Evolutionary conservation across 2,888 invertebrate species (phyloP), one percentile per base, ranked within the genome.

Genomic region (Phyllotreta striolata): DNA sequence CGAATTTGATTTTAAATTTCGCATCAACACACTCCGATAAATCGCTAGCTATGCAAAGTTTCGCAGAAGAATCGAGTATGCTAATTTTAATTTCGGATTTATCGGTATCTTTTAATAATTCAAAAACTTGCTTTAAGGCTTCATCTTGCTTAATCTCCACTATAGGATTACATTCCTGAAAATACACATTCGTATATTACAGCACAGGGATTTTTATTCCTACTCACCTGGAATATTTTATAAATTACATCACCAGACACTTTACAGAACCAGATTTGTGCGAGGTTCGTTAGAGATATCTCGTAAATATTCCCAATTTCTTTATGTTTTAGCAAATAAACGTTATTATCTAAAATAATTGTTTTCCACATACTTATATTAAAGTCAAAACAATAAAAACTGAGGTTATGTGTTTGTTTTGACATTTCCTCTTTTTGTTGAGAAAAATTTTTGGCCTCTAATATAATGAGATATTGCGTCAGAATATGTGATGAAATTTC

Each of bases 111-210:
- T 39, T 58, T 14, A 68, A 75, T 47, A 60, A 67, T 65, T 55
- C 55, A 61, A 37, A 61, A 46, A 49, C 61, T 47, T 62, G 58
- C 46, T 54, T 47, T 9, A 72, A 61, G 38, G 71, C 69, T 40
- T 70, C 72, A 12, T 74, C 66, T 24, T 63, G 56, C 62, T 74
- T 72, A 10, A 74, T 68, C 64, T 73, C 74, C 65, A 79, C 69
- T 34, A 75, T 49, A 13, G 79, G 78, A 70, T 79, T 80, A 24
- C 68, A 66, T 64, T 72, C 68, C 79, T 79, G 68, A 67, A 70
- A 74, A 43, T 58, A 41, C 9, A 64, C 14, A 59, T n/a, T 57
- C n/a, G n/a, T n/a, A n/a, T n/a, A n/a, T 41, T 14, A 60, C 49
- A 46, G 58, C 13, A 60, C 5, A 44, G 49, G 52, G n/a, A 2